These are phyloP conservation scores for Haliaeetus leucogaster DNA, from an alignment of 2,113 vertebrate species.

Conservation along the genomic window DNA sequence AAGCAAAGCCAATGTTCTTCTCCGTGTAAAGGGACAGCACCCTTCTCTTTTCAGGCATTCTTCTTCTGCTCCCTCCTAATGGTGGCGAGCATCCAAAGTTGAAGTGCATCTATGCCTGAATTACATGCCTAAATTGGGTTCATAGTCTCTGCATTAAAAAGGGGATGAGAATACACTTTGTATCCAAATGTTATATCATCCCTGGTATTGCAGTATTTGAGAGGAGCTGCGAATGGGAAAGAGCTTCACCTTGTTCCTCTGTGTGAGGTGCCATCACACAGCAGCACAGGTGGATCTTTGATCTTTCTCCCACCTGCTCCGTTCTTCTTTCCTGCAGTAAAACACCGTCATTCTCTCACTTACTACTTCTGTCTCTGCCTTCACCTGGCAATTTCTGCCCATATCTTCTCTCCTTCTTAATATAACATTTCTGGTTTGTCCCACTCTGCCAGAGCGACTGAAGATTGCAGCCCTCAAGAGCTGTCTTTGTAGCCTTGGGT, in stretches of 20 bases:
- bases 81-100: not conserved
- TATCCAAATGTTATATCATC: not conserved
- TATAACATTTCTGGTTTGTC: not conserved
- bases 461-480: not conserved
- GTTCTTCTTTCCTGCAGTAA: not conserved
- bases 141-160: not conserved
- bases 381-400: not conserved
- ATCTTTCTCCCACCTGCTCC: not conserved
- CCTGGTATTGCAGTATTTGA: not conserved
- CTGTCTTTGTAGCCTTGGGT: not conserved
- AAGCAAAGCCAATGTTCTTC: rapidly evolving
- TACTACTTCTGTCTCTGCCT: not conserved
- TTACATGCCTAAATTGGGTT: not conserved
- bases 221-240: not conserved
- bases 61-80: not conserved
- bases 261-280: not conserved
- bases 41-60: rapidly evolving
- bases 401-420: not conserved
- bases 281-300: not conserved
- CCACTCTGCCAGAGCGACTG: not conserved
- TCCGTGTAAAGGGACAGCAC: not conserved
- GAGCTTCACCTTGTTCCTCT: rapidly evolving
- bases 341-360: not conserved
- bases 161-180: not conserved
- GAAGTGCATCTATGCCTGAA: not conserved